These are phyloP conservation scores for Oncorhynchus clarkii DNA, from an alignment of 2,113 vertebrate genomes.

Conservation along the genomic window DNA sequence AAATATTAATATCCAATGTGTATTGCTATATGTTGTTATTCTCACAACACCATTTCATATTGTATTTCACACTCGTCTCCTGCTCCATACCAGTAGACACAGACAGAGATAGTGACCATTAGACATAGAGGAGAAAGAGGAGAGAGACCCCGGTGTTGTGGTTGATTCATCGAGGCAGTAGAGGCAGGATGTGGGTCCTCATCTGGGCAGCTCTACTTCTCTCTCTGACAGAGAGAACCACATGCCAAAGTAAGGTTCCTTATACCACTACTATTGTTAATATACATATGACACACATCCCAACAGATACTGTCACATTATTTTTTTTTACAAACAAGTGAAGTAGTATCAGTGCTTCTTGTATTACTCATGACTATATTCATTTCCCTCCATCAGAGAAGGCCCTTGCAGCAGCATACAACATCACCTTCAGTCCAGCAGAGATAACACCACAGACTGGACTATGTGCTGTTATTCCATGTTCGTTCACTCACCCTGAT, in stretches of 20 bases:
- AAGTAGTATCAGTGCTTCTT: background rate
- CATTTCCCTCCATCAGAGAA: background rate
- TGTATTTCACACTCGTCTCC: too few species aligned
- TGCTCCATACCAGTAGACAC: too few species aligned
- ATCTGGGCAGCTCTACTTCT: too few species aligned
- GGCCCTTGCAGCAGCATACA: fast-evolving
- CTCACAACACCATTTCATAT: too few species aligned
- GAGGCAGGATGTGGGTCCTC: too few species aligned
- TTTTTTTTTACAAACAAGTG: background rate
- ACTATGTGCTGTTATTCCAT: conserved; percentile 54
- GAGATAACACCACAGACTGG: conserved; percentile 42
- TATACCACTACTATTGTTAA: too few species aligned
- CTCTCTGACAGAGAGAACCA: background rate
- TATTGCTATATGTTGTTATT: too few species aligned
- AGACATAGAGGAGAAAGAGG: too few species aligned
- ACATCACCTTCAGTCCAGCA: background rate
- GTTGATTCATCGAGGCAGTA: background rate
- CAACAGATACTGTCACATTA: background rate
- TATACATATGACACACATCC: background rate
- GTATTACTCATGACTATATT: background rate
- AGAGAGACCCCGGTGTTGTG: too few species aligned
- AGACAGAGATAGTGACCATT: too few species aligned
- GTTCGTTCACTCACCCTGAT: background rate
- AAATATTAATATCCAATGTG: too few species aligned
- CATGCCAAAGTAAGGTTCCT: too few species aligned